Evolutionary conservation across 2,113 vertebrate species (phyloP).

Genomic region (Plecotus auritus): DNA sequence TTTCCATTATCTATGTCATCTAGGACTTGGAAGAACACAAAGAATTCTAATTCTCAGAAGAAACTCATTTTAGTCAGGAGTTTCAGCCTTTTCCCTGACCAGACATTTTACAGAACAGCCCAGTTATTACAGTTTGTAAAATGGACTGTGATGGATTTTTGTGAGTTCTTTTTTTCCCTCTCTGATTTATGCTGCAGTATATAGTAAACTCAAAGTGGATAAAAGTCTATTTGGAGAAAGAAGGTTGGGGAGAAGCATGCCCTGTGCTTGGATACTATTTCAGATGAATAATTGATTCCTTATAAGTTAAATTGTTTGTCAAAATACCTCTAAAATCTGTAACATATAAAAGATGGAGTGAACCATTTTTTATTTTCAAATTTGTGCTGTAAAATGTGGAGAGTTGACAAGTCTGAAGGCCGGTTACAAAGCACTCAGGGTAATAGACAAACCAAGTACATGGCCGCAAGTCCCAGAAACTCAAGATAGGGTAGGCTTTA

Average conservation of each 20-base stretch:
- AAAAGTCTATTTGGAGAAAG: background rate
- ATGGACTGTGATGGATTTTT: background rate
- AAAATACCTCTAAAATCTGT: background rate
- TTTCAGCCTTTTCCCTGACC: slow-evolving; percentile 25
- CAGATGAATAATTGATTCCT: background rate
- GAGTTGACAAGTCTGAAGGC: background rate
- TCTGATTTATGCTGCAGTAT: background rate
- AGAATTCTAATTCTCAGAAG: slow-evolving; percentile 53
- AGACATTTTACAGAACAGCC: slow-evolving; percentile 29
- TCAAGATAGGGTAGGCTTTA: background rate
- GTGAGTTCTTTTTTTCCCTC: slow-evolving; percentile 1
- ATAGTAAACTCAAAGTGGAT: background rate
- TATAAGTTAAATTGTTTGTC: background rate
- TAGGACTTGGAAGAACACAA: slow-evolving; percentile 55
- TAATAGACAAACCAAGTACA: background rate
- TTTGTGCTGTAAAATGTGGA: slow-evolving; percentile 3
- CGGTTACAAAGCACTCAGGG: background rate
- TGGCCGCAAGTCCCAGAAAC: background rate
- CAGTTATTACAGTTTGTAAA: slow-evolving; percentile 21
- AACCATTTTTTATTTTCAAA: slow-evolving; percentile 5
- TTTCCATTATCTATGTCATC: slow-evolving; percentile 70
- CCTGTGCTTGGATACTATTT: background rate
- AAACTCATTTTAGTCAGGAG: slow-evolving; percentile 38
- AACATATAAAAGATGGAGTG: background rate
- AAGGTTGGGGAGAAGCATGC: background rate